phyloP scores from a whole-genome alignment of 2,888 invertebrate species.

The Tethea ocularis region DNA sequence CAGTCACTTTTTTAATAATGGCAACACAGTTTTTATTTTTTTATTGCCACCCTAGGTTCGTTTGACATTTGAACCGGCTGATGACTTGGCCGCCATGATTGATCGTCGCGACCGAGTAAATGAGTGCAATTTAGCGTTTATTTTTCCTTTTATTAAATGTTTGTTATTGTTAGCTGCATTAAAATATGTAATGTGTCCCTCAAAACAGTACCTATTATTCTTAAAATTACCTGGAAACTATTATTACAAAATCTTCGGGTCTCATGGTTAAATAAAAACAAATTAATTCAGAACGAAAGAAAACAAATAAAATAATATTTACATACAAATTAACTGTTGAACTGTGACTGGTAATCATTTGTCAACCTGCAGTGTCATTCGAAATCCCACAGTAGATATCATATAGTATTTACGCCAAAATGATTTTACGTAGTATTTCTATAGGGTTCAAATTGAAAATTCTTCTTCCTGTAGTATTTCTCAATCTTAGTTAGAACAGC shows the following conservation, averaged over 20 bases:
- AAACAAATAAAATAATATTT: slow-evolving; percentile 39
- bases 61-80: slow-evolving; percentile 83
- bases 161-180: slow-evolving; percentile 67
- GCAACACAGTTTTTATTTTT: slow-evolving; percentile 76
- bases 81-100: slow-evolving; percentile 81
- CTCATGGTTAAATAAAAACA: slow-evolving; percentile 16
- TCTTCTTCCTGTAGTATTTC: slow-evolving; percentile 17
- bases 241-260: background rate
- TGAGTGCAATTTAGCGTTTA: slow-evolving; percentile 82
- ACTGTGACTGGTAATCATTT: slow-evolving; percentile 76
- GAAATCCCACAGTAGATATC: slow-evolving; percentile 50
- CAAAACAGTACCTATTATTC: slow-evolving; percentile 13
- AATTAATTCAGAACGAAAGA: background rate
- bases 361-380: slow-evolving; percentile 77
- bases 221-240: background rate
- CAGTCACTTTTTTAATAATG: slow-evolving; percentile 84
- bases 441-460: slow-evolving; percentile 57
- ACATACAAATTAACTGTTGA: slow-evolving; percentile 79
- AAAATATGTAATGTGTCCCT: slow-evolving; percentile 45
- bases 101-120: slow-evolving; percentile 80
- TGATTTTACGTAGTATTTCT: slow-evolving; percentile 30
- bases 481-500: slow-evolving; percentile 19
- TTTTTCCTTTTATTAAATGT: slow-evolving; percentile 72
- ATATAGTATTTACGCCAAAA: slow-evolving; percentile 40
- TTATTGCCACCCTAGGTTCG: slow-evolving; percentile 82